phyloP scores from a whole-genome alignment of 1,140 invertebrate genomes.

The Drosophila equinoxialis region DNA sequence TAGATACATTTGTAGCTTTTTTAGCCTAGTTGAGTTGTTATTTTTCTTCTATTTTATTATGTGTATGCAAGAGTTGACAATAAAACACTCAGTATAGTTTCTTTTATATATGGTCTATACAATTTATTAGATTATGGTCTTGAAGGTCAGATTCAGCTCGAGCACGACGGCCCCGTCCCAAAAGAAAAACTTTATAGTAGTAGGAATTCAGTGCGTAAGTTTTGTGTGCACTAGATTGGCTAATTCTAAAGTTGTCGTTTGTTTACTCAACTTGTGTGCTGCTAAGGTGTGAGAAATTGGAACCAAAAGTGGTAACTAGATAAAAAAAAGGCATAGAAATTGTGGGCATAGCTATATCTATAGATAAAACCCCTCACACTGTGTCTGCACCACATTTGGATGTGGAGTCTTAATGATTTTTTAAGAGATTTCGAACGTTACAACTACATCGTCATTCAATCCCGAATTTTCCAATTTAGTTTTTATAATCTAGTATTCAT shows the following conservation, averaged over 20 bases:
- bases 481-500: too few species aligned
- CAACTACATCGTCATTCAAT: too few species aligned
- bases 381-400: too few species aligned
- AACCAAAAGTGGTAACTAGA: slow-evolving; percentile 68
- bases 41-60: slow-evolving; percentile 17
- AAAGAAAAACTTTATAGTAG: not conserved
- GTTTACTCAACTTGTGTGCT: slow-evolving; percentile 40
- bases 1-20: slow-evolving; percentile 5
- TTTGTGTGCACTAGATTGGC: slow-evolving; percentile 45
- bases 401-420: not conserved
- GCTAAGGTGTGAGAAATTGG: slow-evolving; percentile 70
- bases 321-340: slow-evolving; percentile 35
- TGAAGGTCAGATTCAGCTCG: slow-evolving; percentile 65
- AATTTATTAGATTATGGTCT: slow-evolving; percentile 78
- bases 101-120: slow-evolving; percentile 63
- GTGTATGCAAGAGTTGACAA: slow-evolving; percentile 42
- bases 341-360: not conserved
- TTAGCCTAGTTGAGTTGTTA: slow-evolving; percentile 1
- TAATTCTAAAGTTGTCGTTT: slow-evolving; percentile 37
- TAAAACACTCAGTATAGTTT: slow-evolving; percentile 75
- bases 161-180: slow-evolving; percentile 27
- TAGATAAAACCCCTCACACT: not conserved
- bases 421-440: too few species aligned
- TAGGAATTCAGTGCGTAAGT: not conserved
- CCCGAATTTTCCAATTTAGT: too few species aligned